Conservation (phyloP, 2,797 vertebrate species). For the Danionella dracula region DNA sequence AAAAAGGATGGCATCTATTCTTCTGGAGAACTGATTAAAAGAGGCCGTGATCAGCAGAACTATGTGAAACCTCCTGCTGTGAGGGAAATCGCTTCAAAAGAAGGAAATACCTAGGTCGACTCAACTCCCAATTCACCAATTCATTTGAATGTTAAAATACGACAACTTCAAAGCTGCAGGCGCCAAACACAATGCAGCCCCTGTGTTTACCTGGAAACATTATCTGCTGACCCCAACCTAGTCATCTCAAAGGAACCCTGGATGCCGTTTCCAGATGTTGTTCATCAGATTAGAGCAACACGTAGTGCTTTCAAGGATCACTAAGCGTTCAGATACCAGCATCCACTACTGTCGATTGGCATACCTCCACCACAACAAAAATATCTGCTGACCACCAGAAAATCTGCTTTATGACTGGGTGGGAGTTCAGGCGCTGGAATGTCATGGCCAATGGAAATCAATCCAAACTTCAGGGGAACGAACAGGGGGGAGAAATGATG, state of each 20-base stretch:
- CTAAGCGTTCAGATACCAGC: neutral
- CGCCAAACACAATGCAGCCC: slow-evolving; percentile 15
- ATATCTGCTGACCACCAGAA: slow-evolving; percentile 70
- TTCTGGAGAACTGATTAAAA: slow-evolving; percentile 15
- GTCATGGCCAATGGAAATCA: slow-evolving; percentile 75
- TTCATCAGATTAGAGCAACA: slow-evolving; percentile 29
- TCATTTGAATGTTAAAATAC: slow-evolving; percentile 14
- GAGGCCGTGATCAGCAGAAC: slow-evolving; percentile 9
- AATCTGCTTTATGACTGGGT: slow-evolving; percentile 62
- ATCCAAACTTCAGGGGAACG: slow-evolving; percentile 65
- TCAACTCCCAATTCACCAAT: slow-evolving; percentile 15
- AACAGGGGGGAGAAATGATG: slow-evolving; percentile 52
- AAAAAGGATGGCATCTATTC: neutral
- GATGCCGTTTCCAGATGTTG: slow-evolving; percentile 35
- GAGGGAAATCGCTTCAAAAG: slow-evolving; percentile 24
- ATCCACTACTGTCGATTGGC: neutral
- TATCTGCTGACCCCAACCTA: slow-evolving; percentile 26
- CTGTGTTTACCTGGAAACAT: slow-evolving; percentile 32
- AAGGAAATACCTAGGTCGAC: slow-evolving; percentile 13
- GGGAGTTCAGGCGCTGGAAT: slow-evolving; percentile 64
- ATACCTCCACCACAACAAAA: neutral
- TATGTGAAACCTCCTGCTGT: slow-evolving; percentile 6
- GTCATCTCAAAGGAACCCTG: slow-evolving; percentile 21
- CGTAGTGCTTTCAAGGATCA: slow-evolving; percentile 17
- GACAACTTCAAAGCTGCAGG: slow-evolving; percentile 8